Evolutionary conservation across 2,113 vertebrate genomes (phyloP).

Genomic region (Melanerpes formicivorus): DNA sequence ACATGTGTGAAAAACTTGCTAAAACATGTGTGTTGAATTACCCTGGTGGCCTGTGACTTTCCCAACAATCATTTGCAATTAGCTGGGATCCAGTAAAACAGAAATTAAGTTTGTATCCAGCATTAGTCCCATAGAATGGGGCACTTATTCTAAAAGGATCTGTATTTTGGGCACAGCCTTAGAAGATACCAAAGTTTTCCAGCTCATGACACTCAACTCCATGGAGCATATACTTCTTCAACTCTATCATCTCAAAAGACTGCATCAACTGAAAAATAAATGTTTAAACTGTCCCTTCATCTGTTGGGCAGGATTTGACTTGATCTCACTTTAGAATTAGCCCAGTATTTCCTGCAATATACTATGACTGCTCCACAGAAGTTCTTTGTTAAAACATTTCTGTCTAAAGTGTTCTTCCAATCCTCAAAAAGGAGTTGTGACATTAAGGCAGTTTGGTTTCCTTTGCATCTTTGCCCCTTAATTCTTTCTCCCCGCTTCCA

Average conservation of each 20-base stretch:
- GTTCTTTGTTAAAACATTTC: background rate
- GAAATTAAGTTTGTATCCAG: background rate
- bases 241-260: background rate
- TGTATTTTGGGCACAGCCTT: background rate
- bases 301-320: background rate
- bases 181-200: background rate
- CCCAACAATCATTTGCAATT: constrained; percentile 3
- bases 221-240: background rate
- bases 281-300: background rate
- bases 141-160: background rate
- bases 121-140: background rate
- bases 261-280: background rate
- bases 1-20: constrained; percentile 40
- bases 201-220: background rate
- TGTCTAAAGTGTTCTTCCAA: background rate
- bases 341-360: background rate
- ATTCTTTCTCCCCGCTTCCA: background rate
- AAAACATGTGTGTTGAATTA: constrained; percentile 30
- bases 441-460: background rate
- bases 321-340: background rate
- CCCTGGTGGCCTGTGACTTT: constrained; percentile 24
- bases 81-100: background rate
- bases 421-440: background rate
- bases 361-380: background rate
- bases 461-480: background rate